Percentiles rank a stretch among this genome's conserved stretches.
Evolutionary conservation across 1,140 invertebrate genomes (phyloP).

Genomic region (Lepidurus couesii): DNA sequence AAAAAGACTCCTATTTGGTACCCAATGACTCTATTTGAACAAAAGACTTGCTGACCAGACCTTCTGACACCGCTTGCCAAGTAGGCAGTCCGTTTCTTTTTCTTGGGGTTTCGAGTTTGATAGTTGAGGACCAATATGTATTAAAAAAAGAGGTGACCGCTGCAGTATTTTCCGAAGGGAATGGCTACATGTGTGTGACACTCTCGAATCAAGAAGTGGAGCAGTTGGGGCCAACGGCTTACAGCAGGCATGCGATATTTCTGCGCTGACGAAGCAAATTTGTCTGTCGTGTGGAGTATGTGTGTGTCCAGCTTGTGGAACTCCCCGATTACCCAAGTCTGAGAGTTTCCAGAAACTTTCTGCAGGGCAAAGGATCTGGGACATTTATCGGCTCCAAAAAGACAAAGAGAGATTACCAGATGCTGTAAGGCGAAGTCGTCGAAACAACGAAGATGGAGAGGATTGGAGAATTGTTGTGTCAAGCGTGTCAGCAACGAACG

Average conservation of each 20-base stretch:
- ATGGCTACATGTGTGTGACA: slow-evolving; percentile 6
- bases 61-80: neutral
- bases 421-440: slow-evolving; percentile 1
- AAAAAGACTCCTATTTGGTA: neutral
- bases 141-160: neutral
- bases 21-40: neutral
- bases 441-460: neutral
- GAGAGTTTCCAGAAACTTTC: neutral
- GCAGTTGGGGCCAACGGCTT: neutral
- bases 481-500: neutral
- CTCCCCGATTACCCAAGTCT: neutral
- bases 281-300: neutral
- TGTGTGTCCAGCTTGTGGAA: slow-evolving; percentile 8
- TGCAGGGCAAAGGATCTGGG: neutral
- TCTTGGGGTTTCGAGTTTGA: neutral
- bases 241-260: neutral
- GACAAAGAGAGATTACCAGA: neutral
- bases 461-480: slow-evolving; percentile 19
- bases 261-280: slow-evolving; percentile 21
- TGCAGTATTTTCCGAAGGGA: neutral
- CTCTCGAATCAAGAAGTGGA: neutral
- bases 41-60: neutral
- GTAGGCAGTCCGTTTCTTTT: neutral
- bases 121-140: neutral
- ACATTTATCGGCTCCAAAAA: neutral